Conservation (phyloP, 2,888 invertebrate genomes). For the Zeuzera pyrina region DNA sequence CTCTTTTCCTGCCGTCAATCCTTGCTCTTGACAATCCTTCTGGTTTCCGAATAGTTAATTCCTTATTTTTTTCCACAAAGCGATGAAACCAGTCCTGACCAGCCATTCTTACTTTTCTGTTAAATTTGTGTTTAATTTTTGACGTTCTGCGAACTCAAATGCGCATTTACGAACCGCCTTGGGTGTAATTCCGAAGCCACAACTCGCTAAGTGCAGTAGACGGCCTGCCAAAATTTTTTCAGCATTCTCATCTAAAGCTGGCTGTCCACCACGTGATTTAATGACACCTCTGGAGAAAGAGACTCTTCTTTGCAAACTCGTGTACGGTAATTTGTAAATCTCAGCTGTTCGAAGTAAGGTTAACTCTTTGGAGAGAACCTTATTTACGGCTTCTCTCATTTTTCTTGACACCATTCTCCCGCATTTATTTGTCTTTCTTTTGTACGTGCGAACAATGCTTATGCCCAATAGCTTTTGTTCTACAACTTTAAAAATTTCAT, state of each 20-base stretch:
- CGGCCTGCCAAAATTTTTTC: slow-evolving; percentile 7
- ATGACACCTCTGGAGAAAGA: slow-evolving; percentile 8
- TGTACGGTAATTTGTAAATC: slow-evolving; percentile 9
- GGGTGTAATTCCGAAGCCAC: slow-evolving; percentile 8
- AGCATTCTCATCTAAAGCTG: slow-evolving; percentile 7
- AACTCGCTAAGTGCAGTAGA: slow-evolving; percentile 7
- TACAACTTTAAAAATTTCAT: no score
- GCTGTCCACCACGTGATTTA: slow-evolving; percentile 7
- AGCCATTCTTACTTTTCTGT: slow-evolving; percentile 6
- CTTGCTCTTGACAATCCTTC: slow-evolving; percentile 8
- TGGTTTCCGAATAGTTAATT: slow-evolving; percentile 11
- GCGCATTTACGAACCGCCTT: slow-evolving; percentile 10
- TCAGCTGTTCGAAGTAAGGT: slow-evolving; percentile 8
- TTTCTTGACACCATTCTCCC: no score
- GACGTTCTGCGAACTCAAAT: slow-evolving; percentile 8
- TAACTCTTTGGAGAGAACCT: slow-evolving; percentile 7
- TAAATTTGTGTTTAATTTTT: slow-evolving; percentile 7
- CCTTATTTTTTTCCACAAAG: slow-evolving; percentile 7
- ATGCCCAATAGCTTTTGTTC: no score
- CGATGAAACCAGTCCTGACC: slow-evolving; percentile 11
- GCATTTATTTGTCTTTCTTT: no score
- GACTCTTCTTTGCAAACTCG: slow-evolving; percentile 7
- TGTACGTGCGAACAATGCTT: no score
- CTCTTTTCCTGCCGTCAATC: slow-evolving; percentile 8
- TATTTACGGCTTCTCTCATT: no score